Conservation (phyloP, 2,888 invertebrate species). For the Tipula unca region DNA sequence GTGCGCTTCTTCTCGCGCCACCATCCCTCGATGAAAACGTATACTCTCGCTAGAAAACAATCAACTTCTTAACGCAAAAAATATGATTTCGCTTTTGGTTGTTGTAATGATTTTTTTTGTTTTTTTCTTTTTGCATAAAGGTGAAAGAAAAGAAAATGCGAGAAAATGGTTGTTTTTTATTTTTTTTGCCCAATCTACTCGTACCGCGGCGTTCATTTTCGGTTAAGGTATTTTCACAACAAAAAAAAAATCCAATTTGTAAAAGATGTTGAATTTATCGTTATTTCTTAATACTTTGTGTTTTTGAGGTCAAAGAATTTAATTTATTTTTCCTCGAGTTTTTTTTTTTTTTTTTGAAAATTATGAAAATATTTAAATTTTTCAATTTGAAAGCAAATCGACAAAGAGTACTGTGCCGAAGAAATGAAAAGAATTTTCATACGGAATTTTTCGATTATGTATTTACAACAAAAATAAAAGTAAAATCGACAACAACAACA, state of each 20-base stretch:
- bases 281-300: background rate
- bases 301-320: background rate
- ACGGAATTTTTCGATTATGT: background rate
- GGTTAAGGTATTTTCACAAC: background rate
- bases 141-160: background rate
- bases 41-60: background rate
- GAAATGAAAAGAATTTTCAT: background rate
- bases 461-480: background rate
- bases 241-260: slow-evolving; percentile 1
- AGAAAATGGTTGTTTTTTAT: background rate
- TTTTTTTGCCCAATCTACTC: background rate
- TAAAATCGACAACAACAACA: background rate
- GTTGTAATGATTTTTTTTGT: background rate
- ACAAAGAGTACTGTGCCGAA: background rate
- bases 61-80: background rate
- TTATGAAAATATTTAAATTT: slow-evolving; percentile 14
- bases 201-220: background rate
- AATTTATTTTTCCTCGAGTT: background rate
- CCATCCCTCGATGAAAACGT: background rate
- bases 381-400: background rate
- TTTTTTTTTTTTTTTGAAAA: background rate
- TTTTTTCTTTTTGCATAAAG: background rate
- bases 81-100: background rate
- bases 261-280: slow-evolving; percentile 14
- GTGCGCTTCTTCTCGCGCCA: background rate